A percentile compares a stretch with the other conserved stretches of the same genome.
Evolutionary conservation across 2,888 invertebrate species (phyloP).

Genomic region (Spialia ferax): DNA sequence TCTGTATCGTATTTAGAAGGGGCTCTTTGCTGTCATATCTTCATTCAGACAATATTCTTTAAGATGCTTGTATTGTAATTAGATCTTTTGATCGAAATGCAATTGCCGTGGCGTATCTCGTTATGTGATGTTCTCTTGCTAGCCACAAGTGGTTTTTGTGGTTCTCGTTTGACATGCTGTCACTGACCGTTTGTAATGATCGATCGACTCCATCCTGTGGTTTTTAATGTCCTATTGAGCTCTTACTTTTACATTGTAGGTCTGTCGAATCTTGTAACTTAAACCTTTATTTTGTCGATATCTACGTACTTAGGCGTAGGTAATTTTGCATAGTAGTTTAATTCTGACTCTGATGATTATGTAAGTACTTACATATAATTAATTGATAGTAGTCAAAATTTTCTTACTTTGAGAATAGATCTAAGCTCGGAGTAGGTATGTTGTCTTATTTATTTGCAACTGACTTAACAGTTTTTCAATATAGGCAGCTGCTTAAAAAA

Average conservation of each 20-base stretch:
- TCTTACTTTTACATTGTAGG: neutral
- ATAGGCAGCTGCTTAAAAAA: too few relatives aligned
- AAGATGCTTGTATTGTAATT: slow-evolving; percentile 7
- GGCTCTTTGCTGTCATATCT: neutral
- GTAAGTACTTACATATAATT: too few relatives aligned
- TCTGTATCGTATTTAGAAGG: neutral
- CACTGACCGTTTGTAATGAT: slow-evolving; percentile 27
- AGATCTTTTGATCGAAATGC: slow-evolving; percentile 11
- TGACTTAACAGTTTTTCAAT: too few relatives aligned
- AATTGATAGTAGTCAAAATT: too few relatives aligned
- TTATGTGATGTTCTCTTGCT: slow-evolving; percentile 13
- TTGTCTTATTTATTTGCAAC: neutral
- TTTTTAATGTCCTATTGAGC: slow-evolving; percentile 8
- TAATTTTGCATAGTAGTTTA: too few relatives aligned
- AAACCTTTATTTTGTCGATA: neutral
- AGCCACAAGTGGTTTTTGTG: slow-evolving; percentile 26
- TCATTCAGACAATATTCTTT: neutral
- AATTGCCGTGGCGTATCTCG: slow-evolving; percentile 24
- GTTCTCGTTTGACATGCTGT: slow-evolving; percentile 10
- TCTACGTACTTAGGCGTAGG: too few relatives aligned
- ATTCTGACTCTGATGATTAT: too few relatives aligned
- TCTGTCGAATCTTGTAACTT: neutral
- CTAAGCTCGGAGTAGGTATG: too few relatives aligned
- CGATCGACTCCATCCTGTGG: slow-evolving; percentile 8
- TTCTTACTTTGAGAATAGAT: too few relatives aligned